Conservation (phyloP, 2,888 invertebrate genomes). For the Chydorus sphaericus region DNA sequence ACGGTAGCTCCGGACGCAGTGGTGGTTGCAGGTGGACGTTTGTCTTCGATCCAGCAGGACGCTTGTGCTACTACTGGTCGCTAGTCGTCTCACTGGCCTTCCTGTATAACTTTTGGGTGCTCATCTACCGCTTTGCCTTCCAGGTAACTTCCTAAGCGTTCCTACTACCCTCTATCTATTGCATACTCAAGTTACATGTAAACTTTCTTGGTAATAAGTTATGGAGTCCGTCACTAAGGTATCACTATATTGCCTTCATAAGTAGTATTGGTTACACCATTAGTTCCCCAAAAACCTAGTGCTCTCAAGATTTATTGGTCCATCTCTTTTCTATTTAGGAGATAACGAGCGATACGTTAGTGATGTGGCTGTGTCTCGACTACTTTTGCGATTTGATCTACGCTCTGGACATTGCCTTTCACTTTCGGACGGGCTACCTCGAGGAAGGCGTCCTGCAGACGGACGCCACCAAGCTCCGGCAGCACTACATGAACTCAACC, state of each 20-base stretch:
- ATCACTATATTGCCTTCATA: too few species aligned
- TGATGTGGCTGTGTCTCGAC: conserved; percentile 93
- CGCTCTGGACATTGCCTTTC: conserved; percentile 88
- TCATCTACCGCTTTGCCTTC: conserved; percentile 97
- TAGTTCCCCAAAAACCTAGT: too few species aligned
- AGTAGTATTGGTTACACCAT: too few species aligned
- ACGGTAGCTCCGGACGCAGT: conserved; percentile 16
- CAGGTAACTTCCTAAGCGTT: too few species aligned
- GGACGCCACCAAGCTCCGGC: conserved; percentile 77
- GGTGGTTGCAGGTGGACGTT: conserved; percentile 71
- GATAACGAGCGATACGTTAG: conserved; percentile 52
- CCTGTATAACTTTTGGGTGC: conserved; percentile 94
- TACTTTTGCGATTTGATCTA: conserved; percentile 93
- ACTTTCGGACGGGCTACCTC: conserved; percentile 91
- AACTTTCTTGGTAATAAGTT: too few species aligned
- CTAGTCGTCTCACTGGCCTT: conserved; percentile 92
- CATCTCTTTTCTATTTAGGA: too few species aligned
- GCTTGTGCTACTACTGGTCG: conserved; percentile 68
- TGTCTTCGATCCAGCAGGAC: conserved; percentile 93
- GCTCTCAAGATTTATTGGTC: too few species aligned
- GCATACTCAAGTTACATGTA: too few species aligned
- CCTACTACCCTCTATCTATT: too few species aligned
- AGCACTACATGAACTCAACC: conserved; percentile 95
- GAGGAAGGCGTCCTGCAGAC: conserved; percentile 97
- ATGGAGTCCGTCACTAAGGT: too few species aligned